Percentiles rank a stretch among this genome's conserved stretches.
Evolutionary conservation across 2,888 invertebrate species (phyloP).

Genomic region (Polia nebulosa): DNA sequence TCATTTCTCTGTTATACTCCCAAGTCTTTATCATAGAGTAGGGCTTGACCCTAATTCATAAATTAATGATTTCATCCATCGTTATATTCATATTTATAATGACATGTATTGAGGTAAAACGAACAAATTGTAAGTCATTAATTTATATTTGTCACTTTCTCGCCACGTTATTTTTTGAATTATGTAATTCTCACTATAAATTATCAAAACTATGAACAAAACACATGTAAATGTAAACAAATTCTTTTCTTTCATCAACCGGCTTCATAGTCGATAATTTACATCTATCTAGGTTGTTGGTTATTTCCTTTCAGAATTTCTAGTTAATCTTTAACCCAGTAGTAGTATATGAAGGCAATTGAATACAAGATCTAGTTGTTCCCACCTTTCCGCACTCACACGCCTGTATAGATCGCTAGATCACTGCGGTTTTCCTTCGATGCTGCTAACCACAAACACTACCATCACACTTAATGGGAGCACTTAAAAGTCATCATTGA

Average conservation of each 20-base stretch:
- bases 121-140: neutral
- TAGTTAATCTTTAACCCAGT: slow-evolving; percentile 5
- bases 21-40: neutral
- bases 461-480: slow-evolving; percentile 25
- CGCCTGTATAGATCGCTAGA: slow-evolving; percentile 31
- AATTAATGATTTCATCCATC: neutral
- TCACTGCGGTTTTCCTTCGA: slow-evolving; percentile 50
- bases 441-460: slow-evolving; percentile 48
- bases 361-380: slow-evolving; percentile 15
- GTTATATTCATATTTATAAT: slow-evolving; percentile 11
- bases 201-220: neutral
- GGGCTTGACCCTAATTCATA: slow-evolving; percentile 3
- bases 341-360: slow-evolving; percentile 14
- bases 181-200: slow-evolving; percentile 23
- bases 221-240: neutral
- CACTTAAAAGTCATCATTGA: slow-evolving; percentile 52
- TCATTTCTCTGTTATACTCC: neutral
- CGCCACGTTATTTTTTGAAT: slow-evolving; percentile 10
- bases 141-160: slow-evolving; percentile 15
- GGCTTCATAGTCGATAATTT: neutral
- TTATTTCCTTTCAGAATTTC: slow-evolving; percentile 9
- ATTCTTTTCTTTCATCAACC: neutral
- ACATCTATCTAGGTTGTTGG: neutral
- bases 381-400: slow-evolving; percentile 1
- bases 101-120: slow-evolving; percentile 12